These are phyloP conservation scores for Tachystola acroxantha DNA, from an alignment of 2,888 invertebrate genomes.

Conservation along the genomic window DNA sequence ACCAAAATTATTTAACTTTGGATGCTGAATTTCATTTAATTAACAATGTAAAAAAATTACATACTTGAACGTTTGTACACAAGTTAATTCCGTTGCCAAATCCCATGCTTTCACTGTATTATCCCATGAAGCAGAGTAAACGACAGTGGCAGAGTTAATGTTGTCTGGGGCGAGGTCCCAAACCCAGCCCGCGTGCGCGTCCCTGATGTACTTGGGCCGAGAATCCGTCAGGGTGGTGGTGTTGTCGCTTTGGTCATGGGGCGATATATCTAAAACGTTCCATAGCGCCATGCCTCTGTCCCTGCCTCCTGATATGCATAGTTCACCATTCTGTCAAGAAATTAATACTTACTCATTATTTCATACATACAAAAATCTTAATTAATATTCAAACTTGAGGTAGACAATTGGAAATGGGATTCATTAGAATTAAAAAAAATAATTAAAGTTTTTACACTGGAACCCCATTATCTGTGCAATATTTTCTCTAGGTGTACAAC, in stretches of 20 bases:
- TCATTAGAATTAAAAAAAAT: too few species aligned
- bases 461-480: too few species aligned
- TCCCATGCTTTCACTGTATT: constrained; percentile 79
- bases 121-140: constrained; percentile 81
- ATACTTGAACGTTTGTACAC: constrained; percentile 66
- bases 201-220: constrained; percentile 48
- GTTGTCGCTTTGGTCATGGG: constrained; percentile 35
- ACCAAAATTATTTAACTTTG: too few species aligned
- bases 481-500: too few species aligned
- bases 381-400: too few species aligned
- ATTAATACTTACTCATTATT: too few species aligned
- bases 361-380: too few species aligned
- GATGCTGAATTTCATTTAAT: too few species aligned
- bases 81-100: constrained; percentile 54
- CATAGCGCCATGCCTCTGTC: constrained; percentile 77
- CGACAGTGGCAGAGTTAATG: constrained; percentile 47
- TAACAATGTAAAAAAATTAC: not conserved
- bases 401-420: too few species aligned
- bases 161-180: constrained; percentile 77
- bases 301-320: constrained; percentile 78
- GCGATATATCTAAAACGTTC: constrained; percentile 54
- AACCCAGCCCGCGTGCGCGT: constrained; percentile 81
- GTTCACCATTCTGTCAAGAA: constrained; percentile 54
- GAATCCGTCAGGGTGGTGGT: constrained; percentile 35
- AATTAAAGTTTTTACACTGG: too few species aligned